These are phyloP conservation scores for Thymallus thymallus DNA, from an alignment of 2,113 vertebrate species.

Conservation along the genomic window DNA sequence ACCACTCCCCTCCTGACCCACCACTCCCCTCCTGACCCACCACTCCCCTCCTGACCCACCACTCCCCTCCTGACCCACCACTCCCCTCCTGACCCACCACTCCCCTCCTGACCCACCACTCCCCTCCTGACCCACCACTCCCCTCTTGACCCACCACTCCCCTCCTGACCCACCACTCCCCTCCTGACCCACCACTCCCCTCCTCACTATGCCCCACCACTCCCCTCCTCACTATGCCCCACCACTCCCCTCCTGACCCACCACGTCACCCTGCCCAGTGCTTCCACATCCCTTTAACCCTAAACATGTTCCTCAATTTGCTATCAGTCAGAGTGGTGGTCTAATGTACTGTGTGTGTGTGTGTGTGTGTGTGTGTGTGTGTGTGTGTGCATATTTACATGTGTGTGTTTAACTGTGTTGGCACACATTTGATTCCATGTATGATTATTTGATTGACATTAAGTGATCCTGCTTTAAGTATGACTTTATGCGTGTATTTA, in stretches of 20 bases:
- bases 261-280: neutral
- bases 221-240: neutral
- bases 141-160: neutral
- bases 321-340: constrained; percentile 20
- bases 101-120: too few relatives aligned
- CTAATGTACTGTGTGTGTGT: constrained; percentile 12
- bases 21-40: too few relatives aligned
- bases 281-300: constrained; percentile 59
- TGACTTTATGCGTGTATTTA: neutral
- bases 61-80: too few relatives aligned
- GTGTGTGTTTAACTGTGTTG: neutral
- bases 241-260: constrained; percentile 3
- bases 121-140: too few relatives aligned
- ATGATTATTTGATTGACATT: neutral
- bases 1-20: too few relatives aligned
- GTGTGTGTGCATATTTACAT: neutral
- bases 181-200: neutral
- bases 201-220: too few relatives aligned
- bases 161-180: neutral
- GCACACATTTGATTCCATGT: neutral
- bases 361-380: constrained; percentile 3
- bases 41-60: too few relatives aligned
- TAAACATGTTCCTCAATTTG: constrained; percentile 29
- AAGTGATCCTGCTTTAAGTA: neutral
- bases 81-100: too few relatives aligned